These are phyloP conservation scores for Sicus ferrugineus DNA, from an alignment of 2,888 invertebrate species.

Conservation along the genomic window DNA sequence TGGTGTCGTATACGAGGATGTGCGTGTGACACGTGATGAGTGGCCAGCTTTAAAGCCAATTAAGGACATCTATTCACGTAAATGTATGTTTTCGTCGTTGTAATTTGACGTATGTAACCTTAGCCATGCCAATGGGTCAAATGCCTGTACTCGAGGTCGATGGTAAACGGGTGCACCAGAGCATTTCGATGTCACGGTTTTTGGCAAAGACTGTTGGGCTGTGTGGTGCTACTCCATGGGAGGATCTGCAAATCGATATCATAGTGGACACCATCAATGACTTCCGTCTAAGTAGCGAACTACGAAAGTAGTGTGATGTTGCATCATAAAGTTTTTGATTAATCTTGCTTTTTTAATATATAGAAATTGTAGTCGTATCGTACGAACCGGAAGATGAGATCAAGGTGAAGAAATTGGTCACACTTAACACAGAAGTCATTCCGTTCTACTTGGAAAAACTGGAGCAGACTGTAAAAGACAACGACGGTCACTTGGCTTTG, in stretches of 20 bases:
- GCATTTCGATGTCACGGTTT: constrained; percentile 71
- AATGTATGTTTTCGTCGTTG: no score
- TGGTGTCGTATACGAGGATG: constrained; percentile 70
- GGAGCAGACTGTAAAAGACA: constrained; percentile 69
- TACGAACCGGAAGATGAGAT: constrained; percentile 69
- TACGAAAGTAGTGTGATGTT: constrained; percentile 65
- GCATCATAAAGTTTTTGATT: constrained; percentile 64
- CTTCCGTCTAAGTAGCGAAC: constrained; percentile 69
- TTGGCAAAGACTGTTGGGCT: constrained; percentile 70
- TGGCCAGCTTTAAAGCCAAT: constrained; percentile 69
- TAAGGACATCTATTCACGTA: constrained; percentile 59
- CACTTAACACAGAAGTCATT: constrained; percentile 67
- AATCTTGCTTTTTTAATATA: constrained; percentile 62
- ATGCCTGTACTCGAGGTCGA: constrained; percentile 71
- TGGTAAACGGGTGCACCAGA: constrained; percentile 70
- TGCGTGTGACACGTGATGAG: constrained; percentile 67
- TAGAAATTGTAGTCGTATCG: constrained; percentile 67
- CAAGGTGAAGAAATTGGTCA: constrained; percentile 67
- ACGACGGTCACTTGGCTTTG: constrained; percentile 69
- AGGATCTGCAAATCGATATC: constrained; percentile 71
- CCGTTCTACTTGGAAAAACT: constrained; percentile 70
- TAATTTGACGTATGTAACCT: no score
- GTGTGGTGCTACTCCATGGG: constrained; percentile 69
- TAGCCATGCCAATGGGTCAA: constrained; percentile 73
- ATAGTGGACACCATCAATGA: constrained; percentile 72